Base-by-base conservation (phyloP, 2,888 invertebrate genomes). In the Agrochola circellaris region DNA sequence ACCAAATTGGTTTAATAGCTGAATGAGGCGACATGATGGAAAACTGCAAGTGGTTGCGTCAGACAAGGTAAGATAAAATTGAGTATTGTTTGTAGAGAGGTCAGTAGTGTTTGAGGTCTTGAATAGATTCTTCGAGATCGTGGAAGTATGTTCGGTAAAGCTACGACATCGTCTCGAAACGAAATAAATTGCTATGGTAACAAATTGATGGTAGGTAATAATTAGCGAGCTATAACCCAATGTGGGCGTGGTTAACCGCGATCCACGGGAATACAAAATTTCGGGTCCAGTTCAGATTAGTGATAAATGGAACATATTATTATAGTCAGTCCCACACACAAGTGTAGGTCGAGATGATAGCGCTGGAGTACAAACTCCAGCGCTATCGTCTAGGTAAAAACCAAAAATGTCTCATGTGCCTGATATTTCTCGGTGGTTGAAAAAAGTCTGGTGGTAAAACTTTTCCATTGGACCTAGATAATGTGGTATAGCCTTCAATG, bases 11-110 rank as follows among this genome's bases (percentile, higher is more conserved):
- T 77, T 77, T 82, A 81, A 86, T 86, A 73, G 64, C 69, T 72
- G 13, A 48, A 69, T 62, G n/a, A 79, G 34, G 30, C 26, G 66
- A 38, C 58, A 56, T 86, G 82, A 88, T 82, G 80, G 79, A 69
- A 80, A 42, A 48, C 11, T 23, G 51, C 30, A 9, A 0, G 4
- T 15, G 11, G 45, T 89, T 88, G 82, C 88, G 72, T 89, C 89
- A 88, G 89, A 72, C 81, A 77, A 88, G 87, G 81, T 62, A 20
- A 15, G 61, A 71, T 64, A 81, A 71, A 45, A 82, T 74, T 60
- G 60, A 26, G 60, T 84, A 73, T 67, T 81, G 82, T 84, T 79
- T n/a, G 67, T 15, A 15, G 15, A 72, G 62, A 84, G 75, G 75
- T 82, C 75, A 81, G 45, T 2, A 42, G 48, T 34, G 65, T 34